phyloP scores from a whole-genome alignment of 2,888 invertebrate genomes.

The Drosophila mettleri region DNA sequence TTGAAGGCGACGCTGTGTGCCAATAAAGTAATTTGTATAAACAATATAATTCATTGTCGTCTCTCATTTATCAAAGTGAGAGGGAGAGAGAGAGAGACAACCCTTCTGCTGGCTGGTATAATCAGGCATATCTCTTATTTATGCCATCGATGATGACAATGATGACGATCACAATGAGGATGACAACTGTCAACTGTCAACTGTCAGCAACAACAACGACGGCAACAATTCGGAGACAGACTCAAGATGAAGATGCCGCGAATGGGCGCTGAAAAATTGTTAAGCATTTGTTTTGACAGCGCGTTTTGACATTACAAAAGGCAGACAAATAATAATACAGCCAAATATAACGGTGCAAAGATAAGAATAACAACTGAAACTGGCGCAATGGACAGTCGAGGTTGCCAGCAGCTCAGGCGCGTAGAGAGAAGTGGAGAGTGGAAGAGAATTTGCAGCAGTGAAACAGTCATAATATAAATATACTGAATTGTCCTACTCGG shows the following conservation, averaged over 20 bases:
- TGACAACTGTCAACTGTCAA: constrained; percentile 78
- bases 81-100: constrained; percentile 24
- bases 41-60: constrained; percentile 77
- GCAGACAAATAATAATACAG: constrained; percentile 60
- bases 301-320: constrained; percentile 72
- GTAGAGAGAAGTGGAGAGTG: neutral
- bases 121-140: constrained; percentile 63
- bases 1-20: constrained; percentile 50
- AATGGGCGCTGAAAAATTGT: constrained; percentile 72
- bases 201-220: constrained; percentile 64
- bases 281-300: constrained; percentile 77
- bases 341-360: constrained; percentile 50
- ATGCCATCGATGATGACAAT: constrained; percentile 60
- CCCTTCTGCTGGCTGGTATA: constrained; percentile 47
- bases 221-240: constrained; percentile 30
- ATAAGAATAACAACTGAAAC: neutral
- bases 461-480: constrained; percentile 2
- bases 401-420: no score
- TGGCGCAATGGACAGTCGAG: constrained; percentile 6
- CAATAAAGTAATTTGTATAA: constrained; percentile 80
- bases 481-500: no score
- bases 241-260: constrained; percentile 33
- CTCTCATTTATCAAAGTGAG: constrained; percentile 67
- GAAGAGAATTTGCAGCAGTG: neutral
- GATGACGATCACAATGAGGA: constrained; percentile 37